Conservation (phyloP, 2,797 vertebrate genomes). For the Enoplosus armatus region DNA sequence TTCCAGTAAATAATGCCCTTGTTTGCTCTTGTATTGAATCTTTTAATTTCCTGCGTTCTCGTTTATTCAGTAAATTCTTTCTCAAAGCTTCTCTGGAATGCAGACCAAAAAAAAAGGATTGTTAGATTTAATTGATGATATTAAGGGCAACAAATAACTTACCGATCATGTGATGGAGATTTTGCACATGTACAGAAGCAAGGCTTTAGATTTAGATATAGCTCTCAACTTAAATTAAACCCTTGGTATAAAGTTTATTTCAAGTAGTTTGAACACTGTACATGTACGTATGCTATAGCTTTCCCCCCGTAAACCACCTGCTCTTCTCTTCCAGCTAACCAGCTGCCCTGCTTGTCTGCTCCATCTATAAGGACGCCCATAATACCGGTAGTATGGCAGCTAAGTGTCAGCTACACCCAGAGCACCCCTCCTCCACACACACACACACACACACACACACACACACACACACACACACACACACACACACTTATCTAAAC, state of each 20-base stretch:
- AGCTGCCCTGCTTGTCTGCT: conserved; percentile 48
- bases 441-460: conserved; percentile 15
- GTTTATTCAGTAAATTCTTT: neutral
- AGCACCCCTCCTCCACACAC: conserved; percentile 23
- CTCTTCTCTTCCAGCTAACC: conserved; percentile 28
- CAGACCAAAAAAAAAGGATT: neutral
- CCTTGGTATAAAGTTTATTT: neutral
- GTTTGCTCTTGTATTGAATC: neutral
- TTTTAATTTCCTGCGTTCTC: neutral
- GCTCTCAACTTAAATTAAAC: neutral
- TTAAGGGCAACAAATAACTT: neutral
- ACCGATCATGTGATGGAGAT: neutral
- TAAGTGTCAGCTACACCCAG: conserved; percentile 37
- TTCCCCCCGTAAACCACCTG: conserved; percentile 50
- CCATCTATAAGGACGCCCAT: conserved; percentile 9
- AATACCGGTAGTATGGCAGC: conserved; percentile 4
- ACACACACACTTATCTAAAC: conserved; percentile 18
- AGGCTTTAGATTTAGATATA: neutral
- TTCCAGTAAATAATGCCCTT: neutral
- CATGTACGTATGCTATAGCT: neutral
- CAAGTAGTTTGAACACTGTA: neutral
- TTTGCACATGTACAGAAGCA: neutral
- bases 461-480: conserved; percentile 12
- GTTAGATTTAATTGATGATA: neutral
- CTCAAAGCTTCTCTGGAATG: neutral